Evolutionary conservation across 35 echinoderm and acorn worm genomes (phyloP), one percentile per base, ranked within the genome.

Genomic region (Diadema setosum): DNA sequence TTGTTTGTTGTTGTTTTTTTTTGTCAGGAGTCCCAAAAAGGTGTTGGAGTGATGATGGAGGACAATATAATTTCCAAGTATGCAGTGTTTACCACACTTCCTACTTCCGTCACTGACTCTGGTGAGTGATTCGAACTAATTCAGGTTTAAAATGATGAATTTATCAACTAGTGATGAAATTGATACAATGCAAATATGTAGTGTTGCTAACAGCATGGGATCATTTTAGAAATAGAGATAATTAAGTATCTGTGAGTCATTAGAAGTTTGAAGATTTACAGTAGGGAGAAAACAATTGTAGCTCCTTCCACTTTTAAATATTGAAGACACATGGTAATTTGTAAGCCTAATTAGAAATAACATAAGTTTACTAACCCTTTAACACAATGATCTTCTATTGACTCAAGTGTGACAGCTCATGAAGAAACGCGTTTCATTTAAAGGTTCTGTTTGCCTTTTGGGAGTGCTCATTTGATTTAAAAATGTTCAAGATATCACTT

Each of bases 1-100:
- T 9, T n/a, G n/a, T n/a, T 11, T 52, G 48, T 11, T 52, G n/a
- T 83, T 70, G 31, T 49, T 27, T 46, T 46, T 9, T 46, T 25
- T 17, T 35, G 20, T 36, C 76, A 90, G 87, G 87, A 90, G 30
- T 90, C 80, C 39, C 87, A 90, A 26, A 90, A 90, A 32, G 87
- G 87, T 67, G 58, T 90, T 20, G 87, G 87, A 18, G 87, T 90
- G 78, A 39, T 83, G 33, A 8, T 90, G 27, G 80, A 61, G 41
- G 61, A 86, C 29, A 46, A 31, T 43, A 37, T 42, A 23, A 42
- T 41, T n/a, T 78, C 73, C 33, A 78, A 78, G 25, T 78, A 78
- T 41, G 73, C 73, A 41, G 36, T 78, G 11, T 78, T 78, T 25
- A 35, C 73, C 25, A 16, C 37, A 18, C 33, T 31, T n/a, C 21